Percentiles rank a stretch among this genome's conserved stretches.
These are phyloP conservation scores for Platygyra sinensis DNA, from an alignment of 64 coral and sea anemone genomes.

Conservation along the genomic window DNA sequence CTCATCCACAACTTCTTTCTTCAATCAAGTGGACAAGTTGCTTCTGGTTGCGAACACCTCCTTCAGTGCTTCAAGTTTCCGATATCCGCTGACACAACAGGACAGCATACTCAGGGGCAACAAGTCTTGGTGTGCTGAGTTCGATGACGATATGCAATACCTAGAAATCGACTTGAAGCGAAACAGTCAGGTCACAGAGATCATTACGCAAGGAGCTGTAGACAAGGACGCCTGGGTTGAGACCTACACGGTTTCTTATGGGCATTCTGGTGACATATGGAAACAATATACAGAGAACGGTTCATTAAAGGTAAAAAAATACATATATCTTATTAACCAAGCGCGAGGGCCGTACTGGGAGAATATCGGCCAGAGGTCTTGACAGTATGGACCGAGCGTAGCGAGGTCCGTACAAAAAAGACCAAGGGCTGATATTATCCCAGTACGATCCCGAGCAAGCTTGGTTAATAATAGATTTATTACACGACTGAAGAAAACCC, in stretches of 20 bases:
- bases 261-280: not conserved
- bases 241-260: constrained; percentile 11
- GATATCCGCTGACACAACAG: not conserved
- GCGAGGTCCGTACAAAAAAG: too few species aligned
- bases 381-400: too few species aligned
- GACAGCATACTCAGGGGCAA: constrained; percentile 13
- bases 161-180: constrained; percentile 62
- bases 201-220: constrained; percentile 64
- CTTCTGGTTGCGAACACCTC: not conserved
- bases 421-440: too few species aligned
- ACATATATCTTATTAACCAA: too few species aligned
- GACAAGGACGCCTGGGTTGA: constrained; percentile 3
- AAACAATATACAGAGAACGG: constrained; percentile 10
- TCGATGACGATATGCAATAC: constrained; percentile 46
- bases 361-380: too few species aligned
- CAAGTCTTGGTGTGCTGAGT: constrained; percentile 68
- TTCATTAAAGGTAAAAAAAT: not conserved
- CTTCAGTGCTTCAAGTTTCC: not conserved
- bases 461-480: too few species aligned
- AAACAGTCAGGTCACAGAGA: constrained; percentile 33
- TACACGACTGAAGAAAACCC: too few species aligned
- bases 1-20: not conserved
- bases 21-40: not conserved
- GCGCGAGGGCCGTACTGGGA: too few species aligned
- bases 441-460: too few species aligned